Base-by-base conservation (phyloP, 2,797 vertebrate genomes). In the Rhinoraja longicauda region DNA sequence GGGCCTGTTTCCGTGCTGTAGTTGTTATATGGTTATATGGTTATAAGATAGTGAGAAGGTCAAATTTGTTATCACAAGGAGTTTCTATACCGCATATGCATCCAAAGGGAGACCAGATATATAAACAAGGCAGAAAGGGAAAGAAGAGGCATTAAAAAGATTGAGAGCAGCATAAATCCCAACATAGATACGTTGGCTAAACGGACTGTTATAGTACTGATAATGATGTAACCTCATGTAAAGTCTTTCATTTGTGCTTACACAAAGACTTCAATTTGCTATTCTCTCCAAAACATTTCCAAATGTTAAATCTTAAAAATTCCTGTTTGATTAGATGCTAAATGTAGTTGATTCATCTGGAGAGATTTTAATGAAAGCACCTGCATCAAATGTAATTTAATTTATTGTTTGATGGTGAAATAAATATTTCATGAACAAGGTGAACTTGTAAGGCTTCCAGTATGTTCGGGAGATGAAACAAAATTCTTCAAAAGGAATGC, bases 401-500 rank as follows among this genome's bases (percentile, higher is more conserved):
- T 73, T 73, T 17, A 92, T 39, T 4, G 94, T 84, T 94, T 95
- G 95, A 96, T 95, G 95, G 1, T 36, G 94, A 95, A 94, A 96
- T 96, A 95, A 97, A 97, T 96, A 95, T 96, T 97, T 96, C 94
- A 97, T 95, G 96, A 96, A 96, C 95, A 95, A 94, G 95, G 94
- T 93, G 88, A 96, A 96, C 94, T 94, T 95, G 94, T 94, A 95
- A 96, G 95, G 95, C 93, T 29, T 93, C 94, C 95, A 94, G 95
- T 96, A 95, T 96, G 95, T 96, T 97, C 95, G 95, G 0, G 0
- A 96, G 96, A 97, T 96, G 95, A 97, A 97, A 96, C 96, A 92
- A 94, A 96, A 95, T 95, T 95, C 95, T 95, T 94, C 95, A 95
- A 95, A 95, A 95, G 95, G 93, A 94, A 94, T 95, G 94, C 93